phyloP scores from a whole-genome alignment of 2,888 invertebrate species.

The Linnaemya vulpina region DNA sequence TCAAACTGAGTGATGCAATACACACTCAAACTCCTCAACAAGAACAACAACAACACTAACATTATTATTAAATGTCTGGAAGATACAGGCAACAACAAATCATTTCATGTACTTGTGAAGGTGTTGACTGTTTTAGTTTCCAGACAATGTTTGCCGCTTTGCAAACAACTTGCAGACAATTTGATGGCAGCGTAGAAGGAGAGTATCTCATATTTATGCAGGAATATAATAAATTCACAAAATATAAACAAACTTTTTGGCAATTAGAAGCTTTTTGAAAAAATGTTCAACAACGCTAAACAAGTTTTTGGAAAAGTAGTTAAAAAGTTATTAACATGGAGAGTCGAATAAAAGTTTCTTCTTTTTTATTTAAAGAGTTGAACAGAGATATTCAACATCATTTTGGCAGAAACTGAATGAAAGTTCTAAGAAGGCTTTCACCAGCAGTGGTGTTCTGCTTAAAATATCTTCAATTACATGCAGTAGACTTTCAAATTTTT shows the following conservation, averaged over 20 bases:
- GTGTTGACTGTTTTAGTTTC: constrained; percentile 28
- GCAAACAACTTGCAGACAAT: neutral
- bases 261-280: neutral
- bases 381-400: too few species aligned
- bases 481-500: too few species aligned
- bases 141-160: constrained; percentile 28
- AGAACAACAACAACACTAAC: neutral
- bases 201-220: neutral
- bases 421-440: too few species aligned
- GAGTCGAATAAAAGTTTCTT: too few species aligned
- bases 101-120: constrained; percentile 3
- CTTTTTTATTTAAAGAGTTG: too few species aligned
- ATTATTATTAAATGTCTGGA: neutral
- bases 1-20: constrained; percentile 11
- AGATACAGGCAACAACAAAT: constrained; percentile 30
- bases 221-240: neutral
- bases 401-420: too few species aligned
- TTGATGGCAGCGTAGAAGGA: neutral
- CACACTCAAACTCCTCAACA: neutral
- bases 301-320: too few species aligned
- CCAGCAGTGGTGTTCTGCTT: too few species aligned
- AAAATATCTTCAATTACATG: too few species aligned
- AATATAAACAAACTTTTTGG: neutral
- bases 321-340: too few species aligned
- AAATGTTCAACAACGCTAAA: too few species aligned